These are phyloP conservation scores for Coturnix japonica DNA, from an alignment of 2,113 vertebrate genomes.

Conservation along the genomic window DNA sequence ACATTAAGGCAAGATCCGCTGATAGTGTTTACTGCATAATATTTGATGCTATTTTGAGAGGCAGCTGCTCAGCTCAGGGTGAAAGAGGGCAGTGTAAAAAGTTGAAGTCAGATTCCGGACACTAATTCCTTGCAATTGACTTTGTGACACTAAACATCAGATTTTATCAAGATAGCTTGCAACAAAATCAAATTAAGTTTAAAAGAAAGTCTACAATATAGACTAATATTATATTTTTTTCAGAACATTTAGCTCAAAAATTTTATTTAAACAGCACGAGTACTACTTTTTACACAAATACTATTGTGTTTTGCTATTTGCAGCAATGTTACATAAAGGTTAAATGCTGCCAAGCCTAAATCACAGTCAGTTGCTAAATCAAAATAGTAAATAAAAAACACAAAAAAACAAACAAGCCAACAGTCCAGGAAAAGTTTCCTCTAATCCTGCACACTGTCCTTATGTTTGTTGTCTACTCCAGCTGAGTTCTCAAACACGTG, in stretches of 20 bases:
- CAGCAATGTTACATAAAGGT: neutral
- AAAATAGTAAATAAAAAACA: too few relatives aligned
- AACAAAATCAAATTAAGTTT: neutral
- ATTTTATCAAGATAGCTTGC: neutral
- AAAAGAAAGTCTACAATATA: neutral
- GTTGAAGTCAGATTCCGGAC: neutral
- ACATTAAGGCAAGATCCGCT: neutral
- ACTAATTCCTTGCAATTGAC: neutral
- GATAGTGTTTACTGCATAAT: neutral
- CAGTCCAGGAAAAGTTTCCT: neutral
- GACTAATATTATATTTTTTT: neutral
- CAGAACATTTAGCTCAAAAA: neutral
- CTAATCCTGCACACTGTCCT: neutral
- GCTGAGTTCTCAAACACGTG: slow-evolving; percentile 15
- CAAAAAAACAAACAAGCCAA: neutral
- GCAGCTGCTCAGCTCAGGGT: neutral
- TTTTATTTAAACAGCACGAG: neutral
- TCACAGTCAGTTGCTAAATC: neutral
- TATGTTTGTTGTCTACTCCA: neutral
- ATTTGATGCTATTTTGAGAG: neutral
- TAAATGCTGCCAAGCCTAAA: neutral
- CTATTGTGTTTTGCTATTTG: neutral
- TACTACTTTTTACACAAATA: neutral
- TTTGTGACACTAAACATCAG: neutral
- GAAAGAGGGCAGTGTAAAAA: neutral